A percentile compares a stretch with the other conserved stretches of the same genome.
Evolutionary conservation across 2,113 vertebrate species (phyloP).

Genomic region (Apteryx owenii): DNA sequence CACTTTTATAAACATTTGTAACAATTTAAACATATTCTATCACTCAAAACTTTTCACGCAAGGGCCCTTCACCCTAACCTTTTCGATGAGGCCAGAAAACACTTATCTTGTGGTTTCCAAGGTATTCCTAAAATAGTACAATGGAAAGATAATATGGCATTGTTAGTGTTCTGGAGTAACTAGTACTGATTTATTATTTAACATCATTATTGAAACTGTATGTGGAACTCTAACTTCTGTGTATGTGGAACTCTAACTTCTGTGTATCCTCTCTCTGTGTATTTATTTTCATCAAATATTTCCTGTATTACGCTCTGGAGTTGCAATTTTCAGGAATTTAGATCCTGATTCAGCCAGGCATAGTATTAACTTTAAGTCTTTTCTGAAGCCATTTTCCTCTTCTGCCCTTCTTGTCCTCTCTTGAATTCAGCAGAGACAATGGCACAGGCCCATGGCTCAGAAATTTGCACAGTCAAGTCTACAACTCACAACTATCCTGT

Average conservation of each 20-base stretch:
- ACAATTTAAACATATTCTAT: conserved; percentile 65
- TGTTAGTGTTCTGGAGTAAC: conserved; percentile 27
- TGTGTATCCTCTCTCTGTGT: neutral
- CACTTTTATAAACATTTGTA: conserved; percentile 67
- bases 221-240: neutral
- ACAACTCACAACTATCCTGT: neutral
- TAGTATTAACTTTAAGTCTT: neutral
- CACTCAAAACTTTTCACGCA: conserved; percentile 61
- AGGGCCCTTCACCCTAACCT: conserved; percentile 66
- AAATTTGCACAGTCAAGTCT: neutral
- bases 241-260: neutral
- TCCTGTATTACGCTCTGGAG: neutral
- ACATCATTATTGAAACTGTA: conserved; percentile 26
- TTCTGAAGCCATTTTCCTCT: neutral
- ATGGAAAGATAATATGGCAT: conserved; percentile 33
- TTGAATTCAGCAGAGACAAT: neutral
- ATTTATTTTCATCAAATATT: conserved; percentile 2
- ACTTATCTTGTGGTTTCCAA: conserved; percentile 55
- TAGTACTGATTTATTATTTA: conserved; percentile 26
- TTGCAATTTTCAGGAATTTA: conserved; percentile 4
- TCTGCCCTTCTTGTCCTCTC: neutral
- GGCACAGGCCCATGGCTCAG: neutral
- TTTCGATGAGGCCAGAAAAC: conserved; percentile 62
- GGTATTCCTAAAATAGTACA: conserved; percentile 56
- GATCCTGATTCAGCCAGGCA: neutral